Percentiles rank a stretch among this genome's conserved stretches.
These are phyloP conservation scores for Oscheius sp. DNA, from an alignment of 2,888 invertebrate species.

Conservation along the genomic window DNA sequence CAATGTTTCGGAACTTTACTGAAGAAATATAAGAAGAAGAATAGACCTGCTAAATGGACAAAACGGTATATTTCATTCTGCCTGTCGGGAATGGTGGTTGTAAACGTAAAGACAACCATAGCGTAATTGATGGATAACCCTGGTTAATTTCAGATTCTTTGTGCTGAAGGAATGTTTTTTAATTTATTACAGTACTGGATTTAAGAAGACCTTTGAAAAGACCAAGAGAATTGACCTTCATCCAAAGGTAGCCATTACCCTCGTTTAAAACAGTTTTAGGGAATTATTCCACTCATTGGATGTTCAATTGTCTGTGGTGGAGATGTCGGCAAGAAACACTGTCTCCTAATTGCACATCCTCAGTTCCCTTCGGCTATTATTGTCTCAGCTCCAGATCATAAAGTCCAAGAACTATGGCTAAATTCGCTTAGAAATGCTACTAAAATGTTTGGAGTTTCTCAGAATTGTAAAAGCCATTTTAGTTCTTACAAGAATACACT, in stretches of 20 bases:
- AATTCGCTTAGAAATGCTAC: constrained; percentile 64
- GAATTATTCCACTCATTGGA: constrained; percentile 66
- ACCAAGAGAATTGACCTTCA: constrained; percentile 62
- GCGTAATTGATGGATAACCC: not conserved
- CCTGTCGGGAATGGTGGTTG: not conserved
- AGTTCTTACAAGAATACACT: constrained; percentile 68
- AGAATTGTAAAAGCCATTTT: constrained; percentile 22
- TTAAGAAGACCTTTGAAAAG: constrained; percentile 61
- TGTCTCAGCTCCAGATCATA: constrained; percentile 60
- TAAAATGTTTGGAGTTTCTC: constrained; percentile 56
- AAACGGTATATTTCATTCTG: constrained; percentile 45
- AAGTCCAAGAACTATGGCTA: constrained; percentile 63
- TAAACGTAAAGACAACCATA: not conserved
- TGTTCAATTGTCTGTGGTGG: constrained; percentile 68
- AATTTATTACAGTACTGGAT: constrained; percentile 74
- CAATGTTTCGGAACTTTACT: constrained; percentile 60
- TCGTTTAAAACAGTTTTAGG: constrained; percentile 42
- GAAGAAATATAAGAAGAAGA: constrained; percentile 67
- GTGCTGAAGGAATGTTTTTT: constrained; percentile 76
- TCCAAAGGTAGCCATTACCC: constrained; percentile 51
- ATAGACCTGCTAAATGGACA: constrained; percentile 63
- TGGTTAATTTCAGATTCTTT: constrained; percentile 73
- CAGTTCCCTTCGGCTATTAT: constrained; percentile 65
- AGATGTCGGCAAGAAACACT: constrained; percentile 64
- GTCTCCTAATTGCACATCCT: constrained; percentile 66